Percentiles rank a stretch among this genome's conserved stretches.
These are phyloP conservation scores for Sebastes trivittatus DNA, from an alignment of 2,797 vertebrate genomes.

Conservation along the genomic window DNA sequence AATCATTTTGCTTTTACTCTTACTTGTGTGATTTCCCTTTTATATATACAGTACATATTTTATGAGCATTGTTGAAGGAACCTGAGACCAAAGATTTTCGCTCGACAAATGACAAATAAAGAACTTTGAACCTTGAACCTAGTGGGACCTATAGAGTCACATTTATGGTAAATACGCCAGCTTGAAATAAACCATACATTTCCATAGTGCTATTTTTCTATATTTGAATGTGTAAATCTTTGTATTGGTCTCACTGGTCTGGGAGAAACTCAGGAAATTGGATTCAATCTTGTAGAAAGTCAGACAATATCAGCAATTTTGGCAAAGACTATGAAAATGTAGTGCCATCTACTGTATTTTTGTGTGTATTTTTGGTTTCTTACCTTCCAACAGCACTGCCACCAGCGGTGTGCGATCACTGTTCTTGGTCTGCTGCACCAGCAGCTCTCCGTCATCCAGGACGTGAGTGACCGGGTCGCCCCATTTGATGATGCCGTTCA, in stretches of 20 bases:
- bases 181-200: background rate
- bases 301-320: background rate
- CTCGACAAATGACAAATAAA: too few species aligned
- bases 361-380: background rate
- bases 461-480: constrained; percentile 94
- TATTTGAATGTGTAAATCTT: background rate
- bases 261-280: background rate
- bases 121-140: too few species aligned
- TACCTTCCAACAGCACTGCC: constrained; percentile 94
- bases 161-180: background rate
- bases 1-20: too few species aligned
- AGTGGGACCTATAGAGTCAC: background rate
- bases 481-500: constrained; percentile 99
- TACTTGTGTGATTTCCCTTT: too few species aligned
- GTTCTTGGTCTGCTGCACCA: constrained; percentile 97
- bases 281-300: background rate
- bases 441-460: constrained; percentile 93
- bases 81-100: too few species aligned
- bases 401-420: constrained; percentile 96
- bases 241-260: background rate
- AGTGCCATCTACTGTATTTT: background rate
- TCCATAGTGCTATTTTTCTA: background rate
- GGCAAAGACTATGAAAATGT: background rate
- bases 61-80: too few species aligned
- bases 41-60: too few species aligned